These are phyloP conservation scores for Disparrhopalites patrizii DNA, from an alignment of 2,888 invertebrate genomes.

Conservation along the genomic window DNA sequence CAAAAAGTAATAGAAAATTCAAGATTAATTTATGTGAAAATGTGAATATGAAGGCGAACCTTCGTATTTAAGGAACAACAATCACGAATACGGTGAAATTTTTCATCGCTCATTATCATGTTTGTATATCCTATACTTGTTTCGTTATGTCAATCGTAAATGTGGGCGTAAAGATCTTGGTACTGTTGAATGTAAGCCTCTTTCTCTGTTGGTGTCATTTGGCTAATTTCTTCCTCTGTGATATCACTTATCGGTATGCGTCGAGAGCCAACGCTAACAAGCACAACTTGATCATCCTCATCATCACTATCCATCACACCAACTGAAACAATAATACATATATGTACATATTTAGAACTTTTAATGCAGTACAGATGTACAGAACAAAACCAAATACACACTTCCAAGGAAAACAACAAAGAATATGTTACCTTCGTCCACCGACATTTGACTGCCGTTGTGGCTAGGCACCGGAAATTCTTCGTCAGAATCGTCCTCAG, in stretches of 20 bases:
- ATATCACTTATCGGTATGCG: conserved; percentile 77
- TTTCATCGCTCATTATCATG: too few relatives aligned
- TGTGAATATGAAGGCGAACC: too few relatives aligned
- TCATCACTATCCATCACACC: conserved; percentile 66
- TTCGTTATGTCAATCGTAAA: conserved; percentile 64
- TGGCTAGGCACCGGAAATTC: conserved; percentile 22
- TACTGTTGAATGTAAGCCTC: conserved; percentile 90
- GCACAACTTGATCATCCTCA: conserved; percentile 72
- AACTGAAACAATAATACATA: conserved; percentile 51
- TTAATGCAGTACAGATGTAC: too few relatives aligned
- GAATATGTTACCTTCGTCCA: conserved; percentile 26
- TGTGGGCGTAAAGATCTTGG: conserved; percentile 87
- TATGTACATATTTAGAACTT: not conserved
- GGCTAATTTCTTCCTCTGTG: conserved; percentile 77
- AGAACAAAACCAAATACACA: not conserved
- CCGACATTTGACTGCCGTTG: conserved; percentile 32
- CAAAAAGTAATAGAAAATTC: too few relatives aligned
- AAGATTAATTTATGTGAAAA: too few relatives aligned
- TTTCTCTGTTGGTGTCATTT: conserved; percentile 88
- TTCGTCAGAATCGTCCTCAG: conserved; percentile 32
- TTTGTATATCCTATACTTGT: too few relatives aligned
- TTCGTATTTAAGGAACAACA: too few relatives aligned
- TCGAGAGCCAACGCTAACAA: conserved; percentile 74
- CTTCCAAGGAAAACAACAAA: not conserved
- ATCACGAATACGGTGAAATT: too few relatives aligned